A percentile compares a stretch with the other conserved stretches of the same genome.
Conservation (phyloP, 1,140 invertebrate species). For the Cherax quadricarinatus region DNA sequence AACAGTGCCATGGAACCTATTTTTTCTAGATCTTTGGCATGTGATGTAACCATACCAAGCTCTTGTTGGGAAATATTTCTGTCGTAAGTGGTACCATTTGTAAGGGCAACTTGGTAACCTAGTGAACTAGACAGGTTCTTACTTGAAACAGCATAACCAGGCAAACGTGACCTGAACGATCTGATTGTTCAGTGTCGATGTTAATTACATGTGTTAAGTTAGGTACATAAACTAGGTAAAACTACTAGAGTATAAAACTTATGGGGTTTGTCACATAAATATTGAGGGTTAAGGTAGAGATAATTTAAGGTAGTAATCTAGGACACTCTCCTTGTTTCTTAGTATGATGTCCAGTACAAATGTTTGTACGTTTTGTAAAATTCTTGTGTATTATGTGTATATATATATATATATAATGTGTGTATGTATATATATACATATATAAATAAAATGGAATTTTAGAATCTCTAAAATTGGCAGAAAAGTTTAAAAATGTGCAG, state of each 20-base stretch:
- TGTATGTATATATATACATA: not conserved
- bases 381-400: not conserved
- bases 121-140: not conserved
- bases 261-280: not conserved
- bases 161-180: not conserved
- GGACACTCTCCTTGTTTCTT: not conserved
- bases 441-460: not conserved
- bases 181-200: not conserved
- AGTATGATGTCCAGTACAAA: slow-evolving; percentile 2
- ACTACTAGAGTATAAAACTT: not conserved
- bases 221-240: not conserved
- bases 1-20: not conserved
- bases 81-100: not conserved
- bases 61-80: not conserved
- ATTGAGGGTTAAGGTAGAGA: not conserved
- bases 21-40: not conserved
- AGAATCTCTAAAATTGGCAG: not conserved
- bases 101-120: not conserved
- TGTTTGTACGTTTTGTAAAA: not conserved
- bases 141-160: not conserved
- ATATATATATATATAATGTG: slow-evolving; percentile 23
- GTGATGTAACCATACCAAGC: not conserved
- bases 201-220: not conserved
- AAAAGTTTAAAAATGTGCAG: not conserved
- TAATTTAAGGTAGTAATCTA: not conserved